phyloP scores from a whole-genome alignment of 2,113 vertebrate genomes.

The Furnarius figulus region DNA sequence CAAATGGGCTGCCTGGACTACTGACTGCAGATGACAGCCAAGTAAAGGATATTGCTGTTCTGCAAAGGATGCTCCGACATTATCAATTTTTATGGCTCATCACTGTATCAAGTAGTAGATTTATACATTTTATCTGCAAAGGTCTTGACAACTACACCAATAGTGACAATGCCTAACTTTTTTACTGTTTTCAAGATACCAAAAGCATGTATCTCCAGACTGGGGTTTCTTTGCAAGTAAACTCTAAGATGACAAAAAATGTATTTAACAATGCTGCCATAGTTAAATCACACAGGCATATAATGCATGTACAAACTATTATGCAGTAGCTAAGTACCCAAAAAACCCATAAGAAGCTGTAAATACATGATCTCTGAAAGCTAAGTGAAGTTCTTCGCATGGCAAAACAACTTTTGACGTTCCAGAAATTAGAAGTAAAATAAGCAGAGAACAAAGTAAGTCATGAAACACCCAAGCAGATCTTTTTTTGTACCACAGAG shows the following conservation, averaged over 20 bases:
- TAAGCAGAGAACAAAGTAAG: neutral
- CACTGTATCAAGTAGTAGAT: neutral
- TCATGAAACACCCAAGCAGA: neutral
- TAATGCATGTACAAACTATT: neutral
- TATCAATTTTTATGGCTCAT: neutral
- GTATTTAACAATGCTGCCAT: neutral
- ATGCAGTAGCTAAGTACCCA: neutral
- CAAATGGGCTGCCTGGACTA: neutral
- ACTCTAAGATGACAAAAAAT: neutral
- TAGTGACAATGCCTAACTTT: neutral
- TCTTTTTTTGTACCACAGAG: neutral
- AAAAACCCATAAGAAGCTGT: neutral
- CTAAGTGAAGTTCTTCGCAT: neutral
- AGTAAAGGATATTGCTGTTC: neutral
- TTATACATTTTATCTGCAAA: neutral
- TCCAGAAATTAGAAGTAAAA: neutral
- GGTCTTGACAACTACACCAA: neutral
- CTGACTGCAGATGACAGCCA: neutral
- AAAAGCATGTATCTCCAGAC: rapidly evolving
- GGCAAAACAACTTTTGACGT: neutral
- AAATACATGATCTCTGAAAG: neutral
- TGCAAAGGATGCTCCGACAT: neutral
- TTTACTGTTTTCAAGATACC: neutral
- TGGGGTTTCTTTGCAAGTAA: neutral
- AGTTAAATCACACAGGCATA: neutral